phyloP scores from a whole-genome alignment of 2,888 invertebrate genomes.

The Agrypnus murinus region DNA sequence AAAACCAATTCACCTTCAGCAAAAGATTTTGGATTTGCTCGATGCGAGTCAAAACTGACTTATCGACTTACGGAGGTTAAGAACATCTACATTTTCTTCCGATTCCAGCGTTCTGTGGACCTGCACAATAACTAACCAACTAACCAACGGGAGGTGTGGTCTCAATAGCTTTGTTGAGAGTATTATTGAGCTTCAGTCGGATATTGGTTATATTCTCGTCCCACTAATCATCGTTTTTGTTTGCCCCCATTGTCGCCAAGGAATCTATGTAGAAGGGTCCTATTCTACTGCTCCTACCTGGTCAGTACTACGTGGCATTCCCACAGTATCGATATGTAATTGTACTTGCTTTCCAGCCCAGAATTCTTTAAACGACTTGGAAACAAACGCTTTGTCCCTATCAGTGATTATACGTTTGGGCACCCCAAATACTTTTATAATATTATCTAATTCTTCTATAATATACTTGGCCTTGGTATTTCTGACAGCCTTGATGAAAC shows the following conservation, averaged over 20 bases:
- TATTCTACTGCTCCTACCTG: constrained; percentile 25
- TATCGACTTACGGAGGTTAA: background rate
- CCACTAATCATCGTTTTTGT: constrained; percentile 39
- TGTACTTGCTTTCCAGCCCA: too few relatives aligned
- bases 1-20: background rate
- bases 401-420: too few relatives aligned
- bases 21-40: background rate
- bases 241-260: constrained; percentile 12
- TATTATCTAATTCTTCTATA: too few relatives aligned
- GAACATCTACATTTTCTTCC: too few relatives aligned
- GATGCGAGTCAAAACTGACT: background rate
- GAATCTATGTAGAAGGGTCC: constrained; percentile 9
- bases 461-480: too few relatives aligned
- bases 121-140: too few relatives aligned
- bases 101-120: constrained; percentile 50
- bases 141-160: constrained; percentile 8
- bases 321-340: constrained; percentile 14
- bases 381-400: too few relatives aligned
- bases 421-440: too few relatives aligned
- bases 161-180: too few relatives aligned
- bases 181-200: too few relatives aligned
- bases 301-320: constrained; percentile 20
- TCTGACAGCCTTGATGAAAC: constrained; percentile 59
- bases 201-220: constrained; percentile 18
- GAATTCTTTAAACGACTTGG: too few relatives aligned